Percentiles rank a stretch among this genome's conserved stretches.
Evolutionary conservation across 1,140 invertebrate genomes (phyloP).

Genomic region (Brachionus angularis): DNA sequence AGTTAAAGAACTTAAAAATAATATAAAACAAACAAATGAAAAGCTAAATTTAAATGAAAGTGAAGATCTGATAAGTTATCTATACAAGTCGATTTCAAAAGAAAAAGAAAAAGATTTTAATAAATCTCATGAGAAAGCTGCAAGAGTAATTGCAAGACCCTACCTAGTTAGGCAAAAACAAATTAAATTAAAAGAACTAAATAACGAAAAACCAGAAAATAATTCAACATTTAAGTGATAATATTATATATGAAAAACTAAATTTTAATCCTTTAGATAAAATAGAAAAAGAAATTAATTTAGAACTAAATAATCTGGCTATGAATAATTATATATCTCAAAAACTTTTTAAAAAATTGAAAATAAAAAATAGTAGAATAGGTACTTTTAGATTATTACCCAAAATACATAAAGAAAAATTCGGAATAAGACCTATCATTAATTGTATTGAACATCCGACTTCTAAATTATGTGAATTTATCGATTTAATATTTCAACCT

Average conservation of each 20-base stretch:
- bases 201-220: no score
- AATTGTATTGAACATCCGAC: background rate
- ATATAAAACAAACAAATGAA: background rate
- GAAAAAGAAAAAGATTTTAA: slow-evolving; percentile 8
- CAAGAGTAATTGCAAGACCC: background rate
- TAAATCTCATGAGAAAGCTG: slow-evolving; percentile 4
- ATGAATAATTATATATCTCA: background rate
- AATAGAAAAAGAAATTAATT: background rate
- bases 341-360: background rate
- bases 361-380: background rate
- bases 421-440: slow-evolving; percentile 11
- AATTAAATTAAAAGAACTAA: no score
- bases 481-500: background rate
- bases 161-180: background rate
- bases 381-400: background rate
- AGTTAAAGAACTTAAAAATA: background rate
- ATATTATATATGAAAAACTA: background rate
- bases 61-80: background rate
- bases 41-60: background rate
- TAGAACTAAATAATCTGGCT: background rate
- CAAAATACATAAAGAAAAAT: slow-evolving; percentile 6
- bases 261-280: background rate
- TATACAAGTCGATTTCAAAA: background rate
- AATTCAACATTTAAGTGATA: background rate
- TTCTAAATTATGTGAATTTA: slow-evolving; percentile 1